Conservation (phyloP, 2,797 vertebrate species). For the Galaxias olidus region DNA sequence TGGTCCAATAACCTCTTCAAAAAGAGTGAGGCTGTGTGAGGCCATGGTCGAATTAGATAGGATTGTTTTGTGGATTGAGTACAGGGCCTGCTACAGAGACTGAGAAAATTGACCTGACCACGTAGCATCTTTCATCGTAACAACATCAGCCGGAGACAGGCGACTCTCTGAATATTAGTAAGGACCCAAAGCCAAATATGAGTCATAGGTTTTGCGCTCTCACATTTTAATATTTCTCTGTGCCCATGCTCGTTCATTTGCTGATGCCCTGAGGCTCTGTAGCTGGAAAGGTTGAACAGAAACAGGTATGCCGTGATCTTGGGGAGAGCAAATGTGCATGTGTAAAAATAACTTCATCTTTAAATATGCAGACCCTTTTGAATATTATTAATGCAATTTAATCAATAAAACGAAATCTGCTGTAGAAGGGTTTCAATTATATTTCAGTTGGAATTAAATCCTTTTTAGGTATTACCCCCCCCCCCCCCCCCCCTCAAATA, state of each 20-base stretch:
- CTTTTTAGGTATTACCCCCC: too few species aligned
- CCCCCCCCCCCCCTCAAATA: background rate
- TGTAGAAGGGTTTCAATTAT: too few species aligned
- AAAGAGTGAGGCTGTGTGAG: too few species aligned
- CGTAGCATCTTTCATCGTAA: conserved; percentile 13
- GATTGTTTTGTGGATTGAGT: too few species aligned
- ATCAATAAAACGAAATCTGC: too few species aligned
- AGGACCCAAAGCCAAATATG: conserved; percentile 18
- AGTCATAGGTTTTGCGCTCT: conserved; percentile 25
- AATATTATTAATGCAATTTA: background rate
- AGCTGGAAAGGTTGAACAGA: background rate
- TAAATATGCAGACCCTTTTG: background rate
- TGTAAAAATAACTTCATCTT: background rate
- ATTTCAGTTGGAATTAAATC: background rate
- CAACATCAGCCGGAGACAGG: conserved; percentile 9
- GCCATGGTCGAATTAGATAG: too few species aligned
- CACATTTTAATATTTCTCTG: conserved; percentile 16
- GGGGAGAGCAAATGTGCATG: too few species aligned
- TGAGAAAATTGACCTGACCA: conserved; percentile 9
- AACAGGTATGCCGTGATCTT: background rate
- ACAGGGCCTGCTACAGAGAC: background rate
- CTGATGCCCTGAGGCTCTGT: background rate
- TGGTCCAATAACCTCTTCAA: too few species aligned
- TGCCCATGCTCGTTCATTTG: background rate
- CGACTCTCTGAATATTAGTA: conserved; percentile 2